phyloP scores from a whole-genome alignment of 2,113 vertebrate genomes.

The Psittacus erithacus region DNA sequence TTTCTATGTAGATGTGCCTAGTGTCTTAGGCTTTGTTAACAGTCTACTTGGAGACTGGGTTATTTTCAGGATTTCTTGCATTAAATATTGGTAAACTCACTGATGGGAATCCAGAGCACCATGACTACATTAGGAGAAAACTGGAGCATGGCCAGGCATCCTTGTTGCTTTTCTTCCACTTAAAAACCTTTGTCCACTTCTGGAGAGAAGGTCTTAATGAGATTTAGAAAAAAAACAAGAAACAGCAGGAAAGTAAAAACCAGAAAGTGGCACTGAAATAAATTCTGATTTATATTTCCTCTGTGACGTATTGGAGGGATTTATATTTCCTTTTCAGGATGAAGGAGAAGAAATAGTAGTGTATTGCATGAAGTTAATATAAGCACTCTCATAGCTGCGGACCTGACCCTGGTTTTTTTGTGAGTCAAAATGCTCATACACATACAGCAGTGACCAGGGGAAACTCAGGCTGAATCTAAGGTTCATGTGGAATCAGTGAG shows the following conservation, averaged over 20 bases:
- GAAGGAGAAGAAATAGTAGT: not conserved
- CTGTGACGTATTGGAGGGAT: not conserved
- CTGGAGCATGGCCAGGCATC: fast-evolving
- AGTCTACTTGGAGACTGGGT: not conserved
- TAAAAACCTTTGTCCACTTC: not conserved
- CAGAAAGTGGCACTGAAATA: not conserved
- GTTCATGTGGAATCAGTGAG: not conserved
- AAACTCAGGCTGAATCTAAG: not conserved
- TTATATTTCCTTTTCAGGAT: not conserved
- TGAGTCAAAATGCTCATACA: not conserved
- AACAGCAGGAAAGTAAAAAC: not conserved
- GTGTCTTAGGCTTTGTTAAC: not conserved
- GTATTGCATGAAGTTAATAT: not conserved
- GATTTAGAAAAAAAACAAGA: not conserved
- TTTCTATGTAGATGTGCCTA: not conserved
- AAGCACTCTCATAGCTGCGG: not conserved
- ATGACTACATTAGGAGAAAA: not conserved
- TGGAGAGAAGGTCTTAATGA: not conserved
- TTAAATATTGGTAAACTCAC: not conserved
- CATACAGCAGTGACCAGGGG: not conserved
- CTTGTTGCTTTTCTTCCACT: not conserved
- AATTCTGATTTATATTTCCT: not conserved
- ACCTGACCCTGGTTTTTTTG: not conserved
- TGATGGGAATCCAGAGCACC: not conserved
- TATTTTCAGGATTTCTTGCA: not conserved